Conservation (phyloP, 2,797 vertebrate genomes). For the Rhinatrema bivittatum region DNA sequence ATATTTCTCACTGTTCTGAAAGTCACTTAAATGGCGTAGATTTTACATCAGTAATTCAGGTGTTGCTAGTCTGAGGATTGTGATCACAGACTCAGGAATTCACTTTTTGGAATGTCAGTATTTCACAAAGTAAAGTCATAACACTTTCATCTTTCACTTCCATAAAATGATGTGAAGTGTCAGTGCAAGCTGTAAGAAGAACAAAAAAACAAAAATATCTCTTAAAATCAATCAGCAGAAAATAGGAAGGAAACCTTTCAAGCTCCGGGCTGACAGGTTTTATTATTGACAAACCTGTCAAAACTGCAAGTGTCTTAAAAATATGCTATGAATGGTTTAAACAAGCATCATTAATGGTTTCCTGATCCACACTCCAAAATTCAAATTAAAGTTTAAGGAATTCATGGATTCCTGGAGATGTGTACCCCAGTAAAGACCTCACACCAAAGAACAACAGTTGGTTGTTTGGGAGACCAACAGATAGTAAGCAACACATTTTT, state of each 20-base stretch:
- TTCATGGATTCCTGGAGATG: no score
- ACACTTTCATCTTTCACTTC: conserved; percentile 39
- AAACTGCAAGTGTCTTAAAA: not conserved
- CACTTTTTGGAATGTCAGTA: conserved; percentile 27
- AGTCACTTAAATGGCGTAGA: not conserved
- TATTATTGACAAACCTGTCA: conserved; percentile 18
- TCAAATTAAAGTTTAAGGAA: no score
- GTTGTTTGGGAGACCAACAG: no score
- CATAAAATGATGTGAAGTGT: conserved; percentile 31
- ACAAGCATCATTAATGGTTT: not conserved
- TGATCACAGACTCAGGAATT: conserved; percentile 19
- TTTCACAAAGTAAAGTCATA: conserved; percentile 36
- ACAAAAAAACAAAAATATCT: conserved; percentile 9
- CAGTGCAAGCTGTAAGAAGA: conserved; percentile 28
- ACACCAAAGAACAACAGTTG: no score
- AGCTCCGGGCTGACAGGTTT: conserved; percentile 14
- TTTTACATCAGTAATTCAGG: conserved; percentile 26
- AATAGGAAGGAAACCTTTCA: conserved; percentile 22
- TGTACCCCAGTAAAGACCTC: no score
- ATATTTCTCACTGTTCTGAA: no score
- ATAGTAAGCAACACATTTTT: no score
- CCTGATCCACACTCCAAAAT: no score
- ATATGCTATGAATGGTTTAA: not conserved
- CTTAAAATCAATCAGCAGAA: no score
- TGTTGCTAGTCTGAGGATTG: conserved; percentile 18